Evolutionary conservation across 2,113 vertebrate genomes (phyloP).

Genomic region (Diadophis punctatus): DNA sequence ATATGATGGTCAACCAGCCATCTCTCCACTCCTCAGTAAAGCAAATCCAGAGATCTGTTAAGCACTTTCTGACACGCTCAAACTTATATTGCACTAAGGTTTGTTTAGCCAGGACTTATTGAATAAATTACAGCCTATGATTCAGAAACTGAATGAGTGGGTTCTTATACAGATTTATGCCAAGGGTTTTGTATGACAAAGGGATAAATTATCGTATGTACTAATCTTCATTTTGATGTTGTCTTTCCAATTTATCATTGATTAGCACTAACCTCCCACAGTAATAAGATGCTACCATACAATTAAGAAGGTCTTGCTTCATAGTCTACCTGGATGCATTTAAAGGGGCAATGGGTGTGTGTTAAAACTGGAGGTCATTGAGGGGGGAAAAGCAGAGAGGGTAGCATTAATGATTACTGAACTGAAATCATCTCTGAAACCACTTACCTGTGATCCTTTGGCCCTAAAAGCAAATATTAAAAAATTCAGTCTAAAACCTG

Average conservation of each 20-base stretch:
- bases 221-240: slow-evolving; percentile 53
- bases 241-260: slow-evolving; percentile 57
- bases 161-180: slow-evolving; percentile 4
- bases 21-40: background rate
- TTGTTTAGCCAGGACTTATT: background rate
- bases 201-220: slow-evolving; percentile 43
- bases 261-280: slow-evolving; percentile 56
- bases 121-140: background rate
- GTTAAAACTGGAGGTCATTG: background rate
- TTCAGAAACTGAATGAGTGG: background rate
- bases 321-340: slow-evolving; percentile 34
- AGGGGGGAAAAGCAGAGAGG: background rate
- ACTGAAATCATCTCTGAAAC: background rate
- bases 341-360: slow-evolving; percentile 41
- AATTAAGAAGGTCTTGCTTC: slow-evolving; percentile 53
- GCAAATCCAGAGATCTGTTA: background rate
- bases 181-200: slow-evolving; percentile 56
- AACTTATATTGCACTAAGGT: background rate
- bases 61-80: background rate
- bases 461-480: background rate
- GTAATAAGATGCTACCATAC: slow-evolving; percentile 51
- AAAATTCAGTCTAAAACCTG: background rate
- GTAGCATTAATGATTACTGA: background rate
- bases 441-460: background rate
- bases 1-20: background rate